Evolutionary conservation across 2,888 invertebrate genomes (phyloP), one percentile per base, ranked within the genome.

Genomic region (Lasioglossum oenotherae): DNA sequence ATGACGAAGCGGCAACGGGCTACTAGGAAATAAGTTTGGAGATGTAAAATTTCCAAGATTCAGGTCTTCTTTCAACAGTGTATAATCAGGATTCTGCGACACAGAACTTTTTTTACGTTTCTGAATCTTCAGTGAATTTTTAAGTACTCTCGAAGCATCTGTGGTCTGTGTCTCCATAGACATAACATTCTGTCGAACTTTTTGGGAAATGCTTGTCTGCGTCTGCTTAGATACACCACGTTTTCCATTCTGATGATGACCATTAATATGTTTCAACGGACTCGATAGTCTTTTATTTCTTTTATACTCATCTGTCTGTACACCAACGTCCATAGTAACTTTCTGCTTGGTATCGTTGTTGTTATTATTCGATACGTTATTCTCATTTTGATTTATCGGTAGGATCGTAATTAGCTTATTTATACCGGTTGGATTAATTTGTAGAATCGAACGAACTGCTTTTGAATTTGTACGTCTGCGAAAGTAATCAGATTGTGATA

Each of bases 91-190:
- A 49, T 82, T 89, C 73, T 88, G 91, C 1, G 78, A 76, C 2
- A 81, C 53, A 71, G 73, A 83, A 31, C 60, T 88, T 71, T 75
- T 90, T 75, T 79, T 79, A 41, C 82, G 76, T 60, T 86, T 88
- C 6, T 80, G 81, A 67, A 84, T 67, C 67, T 85, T 90, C 1
- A 78, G 67, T 0, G 85, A 38, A 27, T 80, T 85, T 77, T 85
- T 88, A 71, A 74, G 60, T 1, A 46, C 60, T n/a, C 80, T 79
- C 5, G 79, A 80, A 12, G 81, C 84, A 80, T 88, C 91, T 2
- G 82, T 85, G 1, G 95, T 95, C 87, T 95, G 95, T 4, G 95
- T 95, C 79, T 94, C 94, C 46, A 91, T 93, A 0, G 93, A 94
- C 76, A 90, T 93, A 14, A 85, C 85, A 76, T 90, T 92, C 16